Percentiles rank a stretch among this genome's conserved stretches.
These are phyloP conservation scores for Scaptomyza cyrtandrae DNA, from an alignment of 2,888 invertebrate species.

Conservation along the genomic window DNA sequence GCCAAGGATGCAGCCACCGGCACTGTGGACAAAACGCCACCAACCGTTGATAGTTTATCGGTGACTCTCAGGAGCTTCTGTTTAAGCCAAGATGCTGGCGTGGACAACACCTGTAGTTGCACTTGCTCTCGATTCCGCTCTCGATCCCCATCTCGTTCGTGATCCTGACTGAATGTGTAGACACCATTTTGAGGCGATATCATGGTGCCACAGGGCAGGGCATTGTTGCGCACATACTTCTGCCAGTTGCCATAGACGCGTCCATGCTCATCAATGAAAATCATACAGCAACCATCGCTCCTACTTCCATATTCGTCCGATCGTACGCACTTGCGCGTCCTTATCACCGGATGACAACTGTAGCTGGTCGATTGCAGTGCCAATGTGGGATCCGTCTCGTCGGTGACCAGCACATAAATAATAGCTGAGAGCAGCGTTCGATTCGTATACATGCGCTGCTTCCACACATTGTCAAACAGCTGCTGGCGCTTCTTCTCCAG, in stretches of 20 bases:
- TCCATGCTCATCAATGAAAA: constrained; percentile 79
- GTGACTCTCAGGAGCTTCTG: constrained; percentile 48
- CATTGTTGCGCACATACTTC: constrained; percentile 84
- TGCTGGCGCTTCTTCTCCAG: constrained; percentile 51
- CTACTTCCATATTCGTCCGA: constrained; percentile 43
- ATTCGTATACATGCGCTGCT: constrained; percentile 75
- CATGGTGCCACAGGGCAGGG: constrained; percentile 84
- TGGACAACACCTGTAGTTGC: constrained; percentile 58
- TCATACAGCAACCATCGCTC: constrained; percentile 78
- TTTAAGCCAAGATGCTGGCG: constrained; percentile 60
- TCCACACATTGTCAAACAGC: constrained; percentile 72
- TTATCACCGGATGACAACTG: constrained; percentile 74
- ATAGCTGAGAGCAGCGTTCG: constrained; percentile 72
- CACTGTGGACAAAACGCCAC: constrained; percentile 64
- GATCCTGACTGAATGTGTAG: constrained; percentile 59
- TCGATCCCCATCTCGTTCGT: neutral
- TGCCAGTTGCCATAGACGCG: constrained; percentile 85
- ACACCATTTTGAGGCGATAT: constrained; percentile 84
- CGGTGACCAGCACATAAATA: constrained; percentile 74
- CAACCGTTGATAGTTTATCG: constrained; percentile 67
- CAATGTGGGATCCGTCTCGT: constrained; percentile 29
- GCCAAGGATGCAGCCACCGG: constrained; percentile 62
- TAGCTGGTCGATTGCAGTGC: constrained; percentile 60
- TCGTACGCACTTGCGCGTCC: constrained; percentile 75
- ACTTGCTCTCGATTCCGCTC: constrained; percentile 41